A percentile compares a stretch with the other conserved stretches of the same genome.
Conservation (phyloP, 2,888 invertebrate species). For the Helicoverpa assulta region DNA sequence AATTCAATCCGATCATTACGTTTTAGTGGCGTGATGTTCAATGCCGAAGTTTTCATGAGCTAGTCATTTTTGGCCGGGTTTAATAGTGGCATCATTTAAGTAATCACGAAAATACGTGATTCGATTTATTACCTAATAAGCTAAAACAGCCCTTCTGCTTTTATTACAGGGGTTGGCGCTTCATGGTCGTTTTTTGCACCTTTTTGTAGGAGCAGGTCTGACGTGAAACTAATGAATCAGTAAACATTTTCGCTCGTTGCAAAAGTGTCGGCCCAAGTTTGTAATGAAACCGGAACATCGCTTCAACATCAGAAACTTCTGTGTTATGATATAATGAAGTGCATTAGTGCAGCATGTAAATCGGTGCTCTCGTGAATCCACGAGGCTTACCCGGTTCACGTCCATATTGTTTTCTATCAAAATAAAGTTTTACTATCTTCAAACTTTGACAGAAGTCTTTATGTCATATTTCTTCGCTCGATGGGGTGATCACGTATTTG, state of each 20-base stretch:
- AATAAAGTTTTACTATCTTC: constrained; percentile 73
- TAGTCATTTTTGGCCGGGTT: constrained; percentile 58
- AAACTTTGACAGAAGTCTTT: constrained; percentile 74
- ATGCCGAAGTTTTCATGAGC: constrained; percentile 60
- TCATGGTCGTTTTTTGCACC: constrained; percentile 65
- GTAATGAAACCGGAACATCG: constrained; percentile 16
- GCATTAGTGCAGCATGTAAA: constrained; percentile 69
- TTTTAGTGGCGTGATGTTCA: constrained; percentile 53
- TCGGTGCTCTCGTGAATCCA: constrained; percentile 71
- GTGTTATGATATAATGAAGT: constrained; percentile 57
- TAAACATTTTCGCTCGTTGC: constrained; percentile 20
- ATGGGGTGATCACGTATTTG: constrained; percentile 79
- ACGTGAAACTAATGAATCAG: constrained; percentile 31
- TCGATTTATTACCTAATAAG: constrained; percentile 77
- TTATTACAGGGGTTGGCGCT: constrained; percentile 64
- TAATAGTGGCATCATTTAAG: constrained; percentile 61
- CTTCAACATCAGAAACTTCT: constrained; percentile 9
- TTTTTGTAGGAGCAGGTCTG: constrained; percentile 41
- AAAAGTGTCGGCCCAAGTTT: constrained; percentile 17
- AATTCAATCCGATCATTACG: constrained; percentile 59
- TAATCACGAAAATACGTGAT: constrained; percentile 71
- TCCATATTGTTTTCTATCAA: constrained; percentile 79
- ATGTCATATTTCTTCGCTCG: constrained; percentile 84
- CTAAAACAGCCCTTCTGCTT: constrained; percentile 65
- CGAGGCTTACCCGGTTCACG: constrained; percentile 85